Base-by-base conservation (phyloP, 2,888 invertebrate species). In the Himalopsyche kuldschensis region DNA sequence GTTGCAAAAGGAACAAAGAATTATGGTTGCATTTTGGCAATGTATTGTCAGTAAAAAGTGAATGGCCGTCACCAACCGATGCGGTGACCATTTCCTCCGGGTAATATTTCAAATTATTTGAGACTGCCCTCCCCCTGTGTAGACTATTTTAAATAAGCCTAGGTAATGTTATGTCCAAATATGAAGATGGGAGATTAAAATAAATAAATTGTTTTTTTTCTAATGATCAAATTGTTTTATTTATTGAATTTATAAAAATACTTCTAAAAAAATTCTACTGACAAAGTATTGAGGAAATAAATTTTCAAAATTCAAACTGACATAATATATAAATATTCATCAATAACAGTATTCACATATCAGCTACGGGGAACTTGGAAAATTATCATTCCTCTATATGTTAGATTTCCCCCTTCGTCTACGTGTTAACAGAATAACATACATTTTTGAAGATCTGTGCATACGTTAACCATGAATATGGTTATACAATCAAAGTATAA, bases 161-260 rank as follows among this genome's bases (percentile, higher is more conserved):
- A 84, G 84, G 79, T 82, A 78, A 84, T 81, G 32, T 47, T 41
- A 69, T 78, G 63, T 78, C 78, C 75, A 75, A 78, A 79, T 79
- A 79, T 47, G 78, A 35, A 55, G 55, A 55, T 20, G 55, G 55
- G 55, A 55, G 55, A 55, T 20, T 55, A 20, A 55, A 55, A 55
- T 55, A 55, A 55, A 55, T 55, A 55, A 55, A 55, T 55, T 55
- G 55, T 55, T 55, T 55, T 55, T 48, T 55, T 55, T 55, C 55
- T 55, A 55, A 55, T 55, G 55, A 55, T 1, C 20, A 20, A n/a
- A 20, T 55, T 55, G 55, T 55, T 55, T 55, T 55, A 55, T 55
- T 55, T 55, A 55, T 55, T 15, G 6, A 17, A n/a, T 48, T 17
- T 32, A 32, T 6, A 35, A 35, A 8, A 10, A 0, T 8, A 35